These are phyloP conservation scores for Tetheella fluctuosa DNA, from an alignment of 2,888 invertebrate species.

Conservation along the genomic window DNA sequence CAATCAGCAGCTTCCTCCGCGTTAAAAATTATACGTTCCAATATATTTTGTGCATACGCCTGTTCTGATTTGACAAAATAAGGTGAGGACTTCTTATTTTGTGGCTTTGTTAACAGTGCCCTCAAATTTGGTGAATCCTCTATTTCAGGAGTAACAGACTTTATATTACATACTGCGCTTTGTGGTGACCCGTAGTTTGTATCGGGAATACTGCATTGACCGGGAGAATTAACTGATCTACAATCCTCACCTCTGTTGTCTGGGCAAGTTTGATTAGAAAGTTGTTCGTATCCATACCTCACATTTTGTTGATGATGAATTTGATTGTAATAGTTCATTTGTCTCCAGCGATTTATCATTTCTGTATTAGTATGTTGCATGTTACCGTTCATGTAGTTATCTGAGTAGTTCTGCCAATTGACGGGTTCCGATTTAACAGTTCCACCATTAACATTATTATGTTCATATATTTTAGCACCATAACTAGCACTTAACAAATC, in stretches of 20 bases:
- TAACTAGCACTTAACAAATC: constrained; percentile 51
- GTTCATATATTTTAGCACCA: constrained; percentile 48
- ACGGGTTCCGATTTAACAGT: constrained; percentile 67
- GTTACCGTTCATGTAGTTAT: constrained; percentile 46
- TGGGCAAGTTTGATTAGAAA: constrained; percentile 42
- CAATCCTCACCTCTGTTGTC: constrained; percentile 58
- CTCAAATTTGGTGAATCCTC: constrained; percentile 84
- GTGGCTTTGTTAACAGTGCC: constrained; percentile 79
- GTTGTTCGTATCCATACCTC: constrained; percentile 57
- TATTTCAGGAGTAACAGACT: constrained; percentile 57
- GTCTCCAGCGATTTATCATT: constrained; percentile 69
- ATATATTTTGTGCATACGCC: constrained; percentile 56
- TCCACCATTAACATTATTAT: constrained; percentile 42
- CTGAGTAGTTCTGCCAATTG: constrained; percentile 62
- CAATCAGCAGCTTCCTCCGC: constrained; percentile 57
- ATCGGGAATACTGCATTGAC: constrained; percentile 66
- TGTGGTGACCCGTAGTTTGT: constrained; percentile 71
- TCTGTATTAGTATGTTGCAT: constrained; percentile 52
- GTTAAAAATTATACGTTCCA: constrained; percentile 60
- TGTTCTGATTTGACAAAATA: constrained; percentile 61
- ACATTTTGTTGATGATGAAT: constrained; percentile 54
- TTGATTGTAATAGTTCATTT: constrained; percentile 59
- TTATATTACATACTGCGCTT: constrained; percentile 59
- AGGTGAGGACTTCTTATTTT: constrained; percentile 54
- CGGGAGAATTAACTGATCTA: constrained; percentile 65